Percentiles rank a stretch among this genome's conserved stretches.
These are phyloP conservation scores for Manduca sexta DNA, from an alignment of 1,140 invertebrate species.

Conservation along the genomic window DNA sequence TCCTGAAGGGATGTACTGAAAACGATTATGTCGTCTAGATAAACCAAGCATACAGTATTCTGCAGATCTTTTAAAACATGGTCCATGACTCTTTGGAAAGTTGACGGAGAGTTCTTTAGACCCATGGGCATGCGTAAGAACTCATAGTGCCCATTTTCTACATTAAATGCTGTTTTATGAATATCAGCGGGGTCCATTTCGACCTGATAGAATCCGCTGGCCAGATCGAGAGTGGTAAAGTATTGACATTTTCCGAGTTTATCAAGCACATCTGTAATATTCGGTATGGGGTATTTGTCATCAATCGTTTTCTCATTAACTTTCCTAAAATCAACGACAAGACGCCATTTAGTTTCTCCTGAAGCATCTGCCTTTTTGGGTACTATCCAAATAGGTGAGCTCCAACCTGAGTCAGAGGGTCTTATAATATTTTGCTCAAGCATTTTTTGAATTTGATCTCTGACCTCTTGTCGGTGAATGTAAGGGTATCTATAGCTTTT, in stretches of 20 bases:
- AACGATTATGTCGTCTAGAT: slow-evolving; percentile 4
- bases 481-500: slow-evolving; percentile 9
- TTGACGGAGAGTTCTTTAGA: slow-evolving; percentile 8
- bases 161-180: slow-evolving; percentile 8
- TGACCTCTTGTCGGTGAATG: slow-evolving; percentile 1
- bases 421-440: slow-evolving; percentile 7
- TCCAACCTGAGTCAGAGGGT: slow-evolving; percentile 6
- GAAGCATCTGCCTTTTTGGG: slow-evolving; percentile 8
- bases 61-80: slow-evolving; percentile 4
- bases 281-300: slow-evolving; percentile 11
- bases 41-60: not conserved
- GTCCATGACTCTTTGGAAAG: slow-evolving; percentile 11
- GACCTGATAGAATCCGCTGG: not conserved
- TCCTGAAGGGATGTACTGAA: slow-evolving; percentile 5
- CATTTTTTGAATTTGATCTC: slow-evolving; percentile 4
- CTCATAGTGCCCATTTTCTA: slow-evolving; percentile 8
- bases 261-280: not conserved
- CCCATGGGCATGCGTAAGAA: slow-evolving; percentile 9
- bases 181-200: slow-evolving; percentile 1
- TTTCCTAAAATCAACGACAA: slow-evolving; percentile 7
- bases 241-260: slow-evolving; percentile 3
- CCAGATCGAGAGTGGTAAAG: slow-evolving; percentile 6
- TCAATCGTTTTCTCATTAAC: slow-evolving; percentile 8
- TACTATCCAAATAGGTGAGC: slow-evolving; percentile 10
- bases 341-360: slow-evolving; percentile 7